phyloP scores from a whole-genome alignment of 2,113 vertebrate species.

The Periophthalmodon schlosseri region DNA sequence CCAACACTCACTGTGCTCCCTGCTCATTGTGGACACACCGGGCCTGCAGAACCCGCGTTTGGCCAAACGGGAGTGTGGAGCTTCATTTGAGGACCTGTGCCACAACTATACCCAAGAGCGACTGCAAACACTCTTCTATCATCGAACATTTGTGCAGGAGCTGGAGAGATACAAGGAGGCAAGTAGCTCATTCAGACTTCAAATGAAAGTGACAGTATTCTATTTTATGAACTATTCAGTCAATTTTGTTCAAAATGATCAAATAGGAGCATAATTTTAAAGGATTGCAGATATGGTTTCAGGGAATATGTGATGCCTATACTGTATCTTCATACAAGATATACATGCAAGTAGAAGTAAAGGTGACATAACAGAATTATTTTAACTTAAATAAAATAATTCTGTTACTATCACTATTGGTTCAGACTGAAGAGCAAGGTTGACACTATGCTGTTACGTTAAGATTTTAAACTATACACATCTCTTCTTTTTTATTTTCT shows the following conservation, averaged over 20 bases:
- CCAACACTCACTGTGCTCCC: constrained; percentile 91
- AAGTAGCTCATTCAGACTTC: constrained; percentile 58
- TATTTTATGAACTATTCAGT: no score
- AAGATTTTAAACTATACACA: constrained; percentile 15
- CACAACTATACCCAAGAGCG: constrained; percentile 97
- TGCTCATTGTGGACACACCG: constrained; percentile 94
- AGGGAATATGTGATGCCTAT: not conserved
- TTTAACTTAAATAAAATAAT: not conserved
- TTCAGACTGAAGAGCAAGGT: no score
- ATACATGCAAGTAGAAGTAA: not conserved
- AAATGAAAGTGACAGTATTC: no score
- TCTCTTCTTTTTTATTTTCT: constrained; percentile 22
- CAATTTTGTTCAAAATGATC: no score
- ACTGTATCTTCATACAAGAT: not conserved
- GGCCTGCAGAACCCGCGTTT: constrained; percentile 93
- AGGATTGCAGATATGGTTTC: not conserved
- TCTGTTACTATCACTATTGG: not conserved
- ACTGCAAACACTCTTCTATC: constrained; percentile 91
- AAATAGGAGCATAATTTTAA: no score
- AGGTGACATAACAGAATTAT: no score
- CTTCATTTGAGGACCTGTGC: constrained; percentile 95
- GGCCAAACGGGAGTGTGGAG: constrained; percentile 79
- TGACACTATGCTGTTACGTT: not conserved
- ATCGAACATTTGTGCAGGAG: constrained; percentile 90
- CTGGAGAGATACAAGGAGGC: constrained; percentile 96